phyloP scores from a whole-genome alignment of 2,113 vertebrate genomes.

The Percina caprodes region DNA sequence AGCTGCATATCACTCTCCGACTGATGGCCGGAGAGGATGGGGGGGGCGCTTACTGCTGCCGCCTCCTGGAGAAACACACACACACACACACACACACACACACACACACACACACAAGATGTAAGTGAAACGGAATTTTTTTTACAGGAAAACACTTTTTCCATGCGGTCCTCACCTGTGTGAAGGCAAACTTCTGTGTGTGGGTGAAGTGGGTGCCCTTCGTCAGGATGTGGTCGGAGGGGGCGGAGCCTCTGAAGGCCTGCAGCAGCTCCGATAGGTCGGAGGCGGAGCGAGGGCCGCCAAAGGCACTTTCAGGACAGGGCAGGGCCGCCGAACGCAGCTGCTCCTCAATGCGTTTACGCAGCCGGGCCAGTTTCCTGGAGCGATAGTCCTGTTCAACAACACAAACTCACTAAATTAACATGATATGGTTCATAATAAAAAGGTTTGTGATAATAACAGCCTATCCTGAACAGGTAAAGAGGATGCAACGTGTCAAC shows the following conservation, averaged over 20 bases:
- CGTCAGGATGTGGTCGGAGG: conserved; percentile 68
- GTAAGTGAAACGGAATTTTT: too few species aligned
- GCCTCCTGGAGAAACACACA: conserved; percentile 61
- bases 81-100: conserved; percentile 1
- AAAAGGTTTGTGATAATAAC: not conserved
- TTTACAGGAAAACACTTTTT: too few species aligned
- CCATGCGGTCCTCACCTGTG: conserved; percentile 80
- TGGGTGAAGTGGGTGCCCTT: conserved; percentile 92
- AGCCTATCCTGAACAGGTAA: not conserved
- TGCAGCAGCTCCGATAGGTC: conserved; percentile 88
- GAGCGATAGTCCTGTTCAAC: conserved; percentile 85
- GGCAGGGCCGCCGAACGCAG: conserved; percentile 80
- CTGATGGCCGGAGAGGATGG: conserved; percentile 64
- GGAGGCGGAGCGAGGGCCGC: conserved; percentile 62
- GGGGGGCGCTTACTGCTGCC: conserved; percentile 66
- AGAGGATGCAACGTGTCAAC: not conserved
- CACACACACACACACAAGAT: too few species aligned
- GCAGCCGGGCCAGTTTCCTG: conserved; percentile 84
- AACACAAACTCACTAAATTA: not conserved
- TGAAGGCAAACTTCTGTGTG: conserved; percentile 90
- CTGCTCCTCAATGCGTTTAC: conserved; percentile 88
- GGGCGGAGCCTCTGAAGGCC: conserved; percentile 76
- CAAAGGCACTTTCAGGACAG: conserved; percentile 55
- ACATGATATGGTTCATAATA: not conserved
- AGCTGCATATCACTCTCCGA: conserved; percentile 83